These are phyloP conservation scores for Conomelus anceps DNA, from an alignment of 2,888 invertebrate genomes.

Conservation along the genomic window DNA sequence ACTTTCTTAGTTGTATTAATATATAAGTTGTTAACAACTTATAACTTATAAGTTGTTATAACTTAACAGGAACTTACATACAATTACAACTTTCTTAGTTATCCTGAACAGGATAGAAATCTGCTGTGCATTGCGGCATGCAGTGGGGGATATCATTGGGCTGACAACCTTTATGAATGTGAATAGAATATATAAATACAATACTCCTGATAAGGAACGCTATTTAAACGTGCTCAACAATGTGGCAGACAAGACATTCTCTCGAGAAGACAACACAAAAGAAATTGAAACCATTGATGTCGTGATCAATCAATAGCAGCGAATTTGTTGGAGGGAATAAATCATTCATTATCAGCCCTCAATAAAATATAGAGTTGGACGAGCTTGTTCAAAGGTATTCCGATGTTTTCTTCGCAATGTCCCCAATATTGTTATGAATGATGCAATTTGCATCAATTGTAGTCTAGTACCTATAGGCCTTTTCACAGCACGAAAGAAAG, in stretches of 20 bases:
- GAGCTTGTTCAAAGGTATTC: neutral
- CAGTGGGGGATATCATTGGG: too few relatives aligned
- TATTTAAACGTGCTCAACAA: neutral
- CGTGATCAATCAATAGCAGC: neutral
- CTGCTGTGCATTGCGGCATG: neutral
- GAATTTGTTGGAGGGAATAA: neutral
- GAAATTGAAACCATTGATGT: neutral
- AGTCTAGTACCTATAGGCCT: neutral
- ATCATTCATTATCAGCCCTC: neutral
- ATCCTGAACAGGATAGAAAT: neutral
- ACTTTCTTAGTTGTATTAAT: too few relatives aligned
- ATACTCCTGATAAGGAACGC: neutral
- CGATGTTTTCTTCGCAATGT: neutral
- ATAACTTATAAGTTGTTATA: neutral
- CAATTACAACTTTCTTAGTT: neutral
- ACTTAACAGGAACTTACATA: neutral
- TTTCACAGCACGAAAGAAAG: neutral
- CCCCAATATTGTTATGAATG: neutral
- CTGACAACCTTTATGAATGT: neutral
- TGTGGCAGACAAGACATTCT: neutral
- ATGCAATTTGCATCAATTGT: neutral
- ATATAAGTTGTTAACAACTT: too few relatives aligned
- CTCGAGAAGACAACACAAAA: neutral
- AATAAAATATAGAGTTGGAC: neutral
- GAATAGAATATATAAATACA: neutral